A percentile compares a stretch with the other conserved stretches of the same genome.
phyloP scores from a whole-genome alignment of 2,113 vertebrate genomes.

The human region GRCh38 chr5:99946001-99946500 shows the following conservation, averaged over 20 bases:
- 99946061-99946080: not conserved
- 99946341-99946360: not conserved
- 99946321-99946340: slow-evolving; percentile 19
- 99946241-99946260: slow-evolving; percentile 8
- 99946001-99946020: not conserved
- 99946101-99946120: not conserved
- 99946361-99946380: not conserved
- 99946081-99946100: not conserved
- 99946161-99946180: not conserved
- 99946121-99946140: not conserved
- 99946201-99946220: not conserved
- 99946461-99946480: slow-evolving; percentile 47
- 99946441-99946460: slow-evolving; percentile 47
- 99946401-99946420: not conserved
- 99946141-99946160: not conserved
- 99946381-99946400: slow-evolving; percentile 33
- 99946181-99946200: not conserved
- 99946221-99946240: not conserved
- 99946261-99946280: not conserved
- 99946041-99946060: not conserved
- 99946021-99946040: not conserved
- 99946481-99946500: slow-evolving; percentile 20
- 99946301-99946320: not conserved
- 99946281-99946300: slow-evolving; percentile 39
- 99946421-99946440: slow-evolving; percentile 30